Percentiles rank a stretch among this genome's conserved stretches.
These are phyloP conservation scores for Botia almorhae DNA, from an alignment of 2,797 vertebrate genomes.

Conservation along the genomic window DNA sequence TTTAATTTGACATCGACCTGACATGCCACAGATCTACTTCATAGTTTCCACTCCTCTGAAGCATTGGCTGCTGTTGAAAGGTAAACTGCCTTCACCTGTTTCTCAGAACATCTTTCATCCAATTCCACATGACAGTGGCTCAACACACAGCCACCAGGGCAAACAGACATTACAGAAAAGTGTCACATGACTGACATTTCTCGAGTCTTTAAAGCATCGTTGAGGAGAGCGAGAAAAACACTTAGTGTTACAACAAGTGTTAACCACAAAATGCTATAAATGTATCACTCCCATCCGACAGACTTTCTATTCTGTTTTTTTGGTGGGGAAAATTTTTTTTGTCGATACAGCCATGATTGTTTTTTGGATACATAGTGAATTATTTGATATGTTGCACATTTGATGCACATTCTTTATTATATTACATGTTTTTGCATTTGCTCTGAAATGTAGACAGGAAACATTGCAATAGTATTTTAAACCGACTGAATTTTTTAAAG, in stretches of 20 bases:
- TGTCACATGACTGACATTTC: slow-evolving; percentile 69
- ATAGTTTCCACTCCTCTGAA: slow-evolving; percentile 49
- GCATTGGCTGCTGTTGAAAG: slow-evolving; percentile 58
- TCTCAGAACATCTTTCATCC: slow-evolving; percentile 65
- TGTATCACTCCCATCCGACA: not conserved
- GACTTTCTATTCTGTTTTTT: not conserved
- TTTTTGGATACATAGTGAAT: too few relatives aligned
- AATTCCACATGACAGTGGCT: slow-evolving; percentile 59
- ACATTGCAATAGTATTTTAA: too few relatives aligned
- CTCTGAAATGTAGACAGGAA: too few relatives aligned
- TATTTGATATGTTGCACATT: too few relatives aligned
- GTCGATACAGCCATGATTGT: too few relatives aligned
- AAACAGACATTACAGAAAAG: slow-evolving; percentile 70
- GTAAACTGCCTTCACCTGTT: slow-evolving; percentile 57
- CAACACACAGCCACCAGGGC: slow-evolving; percentile 55
- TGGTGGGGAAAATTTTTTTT: too few relatives aligned
- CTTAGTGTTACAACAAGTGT: not conserved
- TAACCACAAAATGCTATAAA: not conserved
- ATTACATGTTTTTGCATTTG: too few relatives aligned
- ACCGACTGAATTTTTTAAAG: too few relatives aligned
- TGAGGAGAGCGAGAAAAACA: not conserved
- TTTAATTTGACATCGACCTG: slow-evolving; percentile 25
- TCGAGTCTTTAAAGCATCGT: not conserved
- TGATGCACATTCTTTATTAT: too few relatives aligned
- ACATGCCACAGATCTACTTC: slow-evolving; percentile 41